These are phyloP conservation scores for Garrulus glandarius DNA, from an alignment of 2,797 vertebrate genomes.

Conservation along the genomic window DNA sequence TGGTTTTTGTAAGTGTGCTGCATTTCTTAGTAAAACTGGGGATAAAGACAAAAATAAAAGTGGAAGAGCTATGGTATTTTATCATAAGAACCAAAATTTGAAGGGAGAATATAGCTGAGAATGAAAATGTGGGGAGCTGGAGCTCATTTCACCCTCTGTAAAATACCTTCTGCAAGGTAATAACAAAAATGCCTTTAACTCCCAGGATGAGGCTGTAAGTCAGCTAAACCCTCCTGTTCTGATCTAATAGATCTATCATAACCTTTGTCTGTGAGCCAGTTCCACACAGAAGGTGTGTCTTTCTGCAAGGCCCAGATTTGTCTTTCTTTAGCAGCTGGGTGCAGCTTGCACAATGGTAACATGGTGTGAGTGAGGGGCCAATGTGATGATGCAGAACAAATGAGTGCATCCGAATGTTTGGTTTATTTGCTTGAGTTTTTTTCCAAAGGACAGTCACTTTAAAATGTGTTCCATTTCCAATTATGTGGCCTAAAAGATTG, in stretches of 20 bases:
- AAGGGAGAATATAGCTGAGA: neutral
- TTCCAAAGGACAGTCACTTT: neutral
- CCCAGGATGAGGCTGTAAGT: neutral
- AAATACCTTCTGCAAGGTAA: neutral
- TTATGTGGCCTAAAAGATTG: conserved; percentile 43
- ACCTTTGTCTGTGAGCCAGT: neutral
- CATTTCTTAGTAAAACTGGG: neutral
- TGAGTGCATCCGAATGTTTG: neutral
- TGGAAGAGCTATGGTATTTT: neutral
- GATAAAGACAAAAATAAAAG: neutral
- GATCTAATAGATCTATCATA: neutral
- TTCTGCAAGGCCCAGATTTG: neutral
- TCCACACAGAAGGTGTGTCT: neutral
- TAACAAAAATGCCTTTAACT: neutral
- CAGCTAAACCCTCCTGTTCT: neutral
- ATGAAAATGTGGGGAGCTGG: neutral
- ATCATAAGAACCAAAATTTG: neutral
- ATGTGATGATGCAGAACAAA: neutral
- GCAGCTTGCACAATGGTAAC: neutral
- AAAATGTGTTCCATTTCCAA: conserved; percentile 27
- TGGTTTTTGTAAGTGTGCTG: neutral
- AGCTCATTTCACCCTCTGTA: neutral
- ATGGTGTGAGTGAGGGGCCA: neutral
- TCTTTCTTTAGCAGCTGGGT: neutral
- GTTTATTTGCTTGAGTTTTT: neutral